These are phyloP conservation scores for Dipodomys ordii DNA, from an alignment of 2,113 vertebrate genomes.

Conservation along the genomic window DNA sequence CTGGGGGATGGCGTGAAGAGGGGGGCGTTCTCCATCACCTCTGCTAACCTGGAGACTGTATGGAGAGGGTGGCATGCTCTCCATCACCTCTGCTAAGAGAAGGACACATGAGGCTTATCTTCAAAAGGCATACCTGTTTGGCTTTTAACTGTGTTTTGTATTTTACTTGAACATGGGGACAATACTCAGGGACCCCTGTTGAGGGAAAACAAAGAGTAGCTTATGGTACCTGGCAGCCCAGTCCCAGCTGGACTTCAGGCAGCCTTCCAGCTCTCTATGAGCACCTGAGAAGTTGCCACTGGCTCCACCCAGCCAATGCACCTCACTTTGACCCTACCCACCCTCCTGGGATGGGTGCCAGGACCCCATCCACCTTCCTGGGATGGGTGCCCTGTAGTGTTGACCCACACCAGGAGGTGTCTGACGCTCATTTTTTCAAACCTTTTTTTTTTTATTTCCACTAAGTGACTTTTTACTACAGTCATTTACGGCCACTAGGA, in stretches of 20 bases:
- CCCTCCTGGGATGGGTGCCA: too few species aligned
- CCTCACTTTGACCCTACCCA: background rate
- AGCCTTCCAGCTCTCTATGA: background rate
- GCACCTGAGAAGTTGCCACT: background rate
- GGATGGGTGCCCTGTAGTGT: background rate
- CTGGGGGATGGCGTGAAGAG: background rate
- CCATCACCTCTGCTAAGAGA: background rate
- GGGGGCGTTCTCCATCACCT: background rate
- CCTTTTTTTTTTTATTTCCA: background rate
- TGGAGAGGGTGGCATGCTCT: background rate
- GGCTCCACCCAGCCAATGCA: background rate
- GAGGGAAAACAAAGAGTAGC: background rate
- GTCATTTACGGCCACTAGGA: constrained; percentile 34
- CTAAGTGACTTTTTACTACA: constrained; percentile 55
- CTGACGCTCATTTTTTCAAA: constrained; percentile 20
- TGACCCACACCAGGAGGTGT: constrained; percentile 45
- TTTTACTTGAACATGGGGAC: background rate
- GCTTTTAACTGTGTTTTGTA: constrained; percentile 1
- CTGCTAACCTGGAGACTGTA: too few species aligned
- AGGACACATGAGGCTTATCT: background rate
- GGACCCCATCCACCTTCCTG: too few species aligned
- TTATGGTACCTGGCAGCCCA: background rate
- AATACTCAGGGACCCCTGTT: background rate
- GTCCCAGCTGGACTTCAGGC: background rate
- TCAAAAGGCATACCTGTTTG: background rate